phyloP scores from a whole-genome alignment of 1,140 invertebrate species.

The Drosophila ogumai region DNA sequence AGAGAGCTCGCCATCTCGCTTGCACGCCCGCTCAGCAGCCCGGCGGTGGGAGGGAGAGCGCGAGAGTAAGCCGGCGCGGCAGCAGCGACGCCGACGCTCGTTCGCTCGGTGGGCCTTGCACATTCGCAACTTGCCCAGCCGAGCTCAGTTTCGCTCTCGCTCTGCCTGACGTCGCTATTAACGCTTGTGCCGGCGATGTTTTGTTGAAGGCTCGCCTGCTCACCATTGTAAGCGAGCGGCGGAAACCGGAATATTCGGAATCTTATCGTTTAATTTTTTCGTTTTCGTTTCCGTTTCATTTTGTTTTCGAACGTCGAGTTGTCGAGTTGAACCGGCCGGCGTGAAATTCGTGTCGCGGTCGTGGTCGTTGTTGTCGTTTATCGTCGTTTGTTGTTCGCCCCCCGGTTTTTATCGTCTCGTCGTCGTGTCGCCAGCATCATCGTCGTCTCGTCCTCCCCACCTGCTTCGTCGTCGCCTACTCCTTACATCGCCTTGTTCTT shows the following conservation, averaged over 20 bases:
- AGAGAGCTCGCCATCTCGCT: slow-evolving; percentile 54
- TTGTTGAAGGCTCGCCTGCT: slow-evolving; percentile 11
- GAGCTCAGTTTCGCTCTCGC: slow-evolving; percentile 15
- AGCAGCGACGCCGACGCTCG: slow-evolving; percentile 45
- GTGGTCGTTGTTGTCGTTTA: slow-evolving; percentile 23
- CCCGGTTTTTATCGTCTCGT: slow-evolving; percentile 7
- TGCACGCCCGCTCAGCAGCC: slow-evolving; percentile 35
- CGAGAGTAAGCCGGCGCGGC: slow-evolving; percentile 28
- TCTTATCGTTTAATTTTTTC: slow-evolving; percentile 19
- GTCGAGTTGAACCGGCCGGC: slow-evolving; percentile 78
- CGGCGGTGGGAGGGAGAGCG: slow-evolving; percentile 21
- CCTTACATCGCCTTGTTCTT: not conserved
- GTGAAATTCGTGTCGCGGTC: slow-evolving; percentile 80
- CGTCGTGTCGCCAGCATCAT: slow-evolving; percentile 12
- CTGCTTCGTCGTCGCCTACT: slow-evolving; percentile 6
- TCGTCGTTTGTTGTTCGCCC: slow-evolving; percentile 21
- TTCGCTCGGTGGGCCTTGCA: slow-evolving; percentile 33
- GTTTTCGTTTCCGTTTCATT: slow-evolving; percentile 23
- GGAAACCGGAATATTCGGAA: slow-evolving; percentile 18
- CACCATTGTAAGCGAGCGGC: slow-evolving; percentile 17
- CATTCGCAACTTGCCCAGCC: not conserved
- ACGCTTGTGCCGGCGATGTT: slow-evolving; percentile 13
- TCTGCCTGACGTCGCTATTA: slow-evolving; percentile 12
- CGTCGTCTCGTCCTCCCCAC: slow-evolving; percentile 10
- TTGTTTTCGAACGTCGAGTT: slow-evolving; percentile 73